Conservation (phyloP, 2,888 invertebrate species). For the Ennomos fuscantarius region DNA sequence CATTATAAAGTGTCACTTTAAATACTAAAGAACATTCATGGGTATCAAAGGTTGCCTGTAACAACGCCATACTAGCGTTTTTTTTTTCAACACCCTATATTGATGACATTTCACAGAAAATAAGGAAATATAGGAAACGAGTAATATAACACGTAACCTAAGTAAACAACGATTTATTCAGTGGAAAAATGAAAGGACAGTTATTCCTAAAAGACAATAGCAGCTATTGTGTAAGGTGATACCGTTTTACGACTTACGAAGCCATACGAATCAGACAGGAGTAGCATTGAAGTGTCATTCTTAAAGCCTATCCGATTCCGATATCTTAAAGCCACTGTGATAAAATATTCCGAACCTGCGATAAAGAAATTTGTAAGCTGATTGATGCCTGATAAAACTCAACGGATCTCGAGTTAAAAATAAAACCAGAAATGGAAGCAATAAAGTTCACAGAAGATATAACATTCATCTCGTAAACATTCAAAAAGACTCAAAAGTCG, state of each 20-base stretch:
- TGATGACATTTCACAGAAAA: neutral
- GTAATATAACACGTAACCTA: constrained; percentile 25
- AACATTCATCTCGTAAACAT: constrained; percentile 59
- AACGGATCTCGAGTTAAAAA: constrained; percentile 28
- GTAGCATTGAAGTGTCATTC: constrained; percentile 76
- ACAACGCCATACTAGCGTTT: too few species aligned
- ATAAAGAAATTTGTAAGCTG: constrained; percentile 28
- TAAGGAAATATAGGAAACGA: constrained; percentile 13
- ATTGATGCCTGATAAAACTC: constrained; percentile 36
- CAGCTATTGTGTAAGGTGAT: constrained; percentile 79
- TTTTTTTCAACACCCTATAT: too few species aligned
- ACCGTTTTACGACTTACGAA: constrained; percentile 82
- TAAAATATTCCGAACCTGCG: constrained; percentile 25
- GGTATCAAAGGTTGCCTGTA: too few species aligned
- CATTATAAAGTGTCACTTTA: neutral
- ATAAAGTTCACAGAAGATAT: constrained; percentile 56
- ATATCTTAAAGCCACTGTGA: constrained; percentile 57
- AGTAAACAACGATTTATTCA: constrained; percentile 52
- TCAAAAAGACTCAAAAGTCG: constrained; percentile 68
- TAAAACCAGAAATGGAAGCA: constrained; percentile 44
- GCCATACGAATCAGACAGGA: constrained; percentile 71
- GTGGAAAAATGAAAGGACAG: constrained; percentile 57
- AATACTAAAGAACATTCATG: too few species aligned
- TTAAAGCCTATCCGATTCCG: constrained; percentile 68
- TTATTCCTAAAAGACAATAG: constrained; percentile 70